Evolutionary conservation across 2,113 vertebrate genomes (phyloP).

Genomic region (Ciconia maguari): DNA sequence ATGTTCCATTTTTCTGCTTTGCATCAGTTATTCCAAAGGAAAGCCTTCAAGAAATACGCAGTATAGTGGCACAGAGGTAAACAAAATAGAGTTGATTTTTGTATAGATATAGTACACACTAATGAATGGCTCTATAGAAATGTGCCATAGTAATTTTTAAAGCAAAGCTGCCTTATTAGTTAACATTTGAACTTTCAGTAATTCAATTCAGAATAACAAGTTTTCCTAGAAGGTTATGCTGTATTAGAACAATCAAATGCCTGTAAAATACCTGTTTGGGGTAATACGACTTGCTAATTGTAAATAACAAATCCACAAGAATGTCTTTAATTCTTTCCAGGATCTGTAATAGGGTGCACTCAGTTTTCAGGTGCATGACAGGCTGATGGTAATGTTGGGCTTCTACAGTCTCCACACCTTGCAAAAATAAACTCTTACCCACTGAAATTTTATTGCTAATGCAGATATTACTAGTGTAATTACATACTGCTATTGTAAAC

Average conservation of each 20-base stretch:
- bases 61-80: not conserved
- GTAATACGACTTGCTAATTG: not conserved
- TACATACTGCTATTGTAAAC: not conserved
- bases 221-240: not conserved
- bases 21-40: not conserved
- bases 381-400: not conserved
- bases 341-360: not conserved
- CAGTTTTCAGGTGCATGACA: not conserved
- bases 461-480: not conserved
- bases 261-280: not conserved
- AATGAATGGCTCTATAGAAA: not conserved
- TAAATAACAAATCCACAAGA: not conserved
- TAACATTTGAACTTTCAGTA: not conserved
- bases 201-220: not conserved
- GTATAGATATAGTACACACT: not conserved
- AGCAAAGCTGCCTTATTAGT: not conserved
- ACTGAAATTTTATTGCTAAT: not conserved
- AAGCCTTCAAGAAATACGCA: not conserved
- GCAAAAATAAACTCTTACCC: not conserved
- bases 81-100: not conserved
- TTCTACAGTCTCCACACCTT: not conserved
- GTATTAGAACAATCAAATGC: not conserved
- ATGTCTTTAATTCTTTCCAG: not conserved
- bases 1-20: not conserved
- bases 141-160: not conserved